Evolutionary conservation across 2,797 vertebrate species (phyloP).

Genomic region (Argya squamiceps): DNA sequence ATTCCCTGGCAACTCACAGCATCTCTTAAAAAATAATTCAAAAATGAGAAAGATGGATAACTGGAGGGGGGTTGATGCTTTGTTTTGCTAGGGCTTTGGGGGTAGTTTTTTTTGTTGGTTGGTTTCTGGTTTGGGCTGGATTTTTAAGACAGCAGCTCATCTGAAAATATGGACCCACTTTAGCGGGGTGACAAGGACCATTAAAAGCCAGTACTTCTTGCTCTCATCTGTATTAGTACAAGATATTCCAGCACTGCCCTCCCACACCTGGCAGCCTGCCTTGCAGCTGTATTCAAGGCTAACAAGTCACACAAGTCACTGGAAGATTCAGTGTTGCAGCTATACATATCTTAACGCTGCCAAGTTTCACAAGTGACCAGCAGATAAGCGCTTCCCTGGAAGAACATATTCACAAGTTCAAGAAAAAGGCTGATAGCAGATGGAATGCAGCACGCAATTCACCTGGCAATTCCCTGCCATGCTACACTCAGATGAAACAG

Average conservation of each 20-base stretch:
- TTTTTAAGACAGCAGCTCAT: neutral
- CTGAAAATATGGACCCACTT: neutral
- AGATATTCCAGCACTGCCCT: neutral
- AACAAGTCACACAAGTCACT: neutral
- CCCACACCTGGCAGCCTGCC: neutral
- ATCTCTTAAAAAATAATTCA: neutral
- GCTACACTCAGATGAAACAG: neutral
- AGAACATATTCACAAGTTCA: neutral
- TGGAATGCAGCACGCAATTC: neutral
- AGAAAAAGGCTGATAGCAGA: neutral
- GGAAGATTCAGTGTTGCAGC: neutral
- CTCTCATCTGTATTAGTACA: neutral
- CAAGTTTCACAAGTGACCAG: neutral
- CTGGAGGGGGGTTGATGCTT: neutral
- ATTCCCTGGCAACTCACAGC: neutral
- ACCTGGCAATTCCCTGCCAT: neutral
- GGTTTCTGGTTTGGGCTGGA: neutral
- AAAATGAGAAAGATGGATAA: neutral
- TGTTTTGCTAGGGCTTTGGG: neutral
- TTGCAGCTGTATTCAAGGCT: neutral
- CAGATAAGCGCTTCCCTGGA: rapidly evolving
- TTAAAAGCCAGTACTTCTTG: neutral
- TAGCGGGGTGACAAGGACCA: neutral
- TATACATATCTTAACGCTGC: neutral
- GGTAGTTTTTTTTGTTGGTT: neutral